A percentile compares a stretch with the other conserved stretches of the same genome.
Conservation (phyloP, 2,113 vertebrate genomes). For the Orthonyx spaldingii region DNA sequence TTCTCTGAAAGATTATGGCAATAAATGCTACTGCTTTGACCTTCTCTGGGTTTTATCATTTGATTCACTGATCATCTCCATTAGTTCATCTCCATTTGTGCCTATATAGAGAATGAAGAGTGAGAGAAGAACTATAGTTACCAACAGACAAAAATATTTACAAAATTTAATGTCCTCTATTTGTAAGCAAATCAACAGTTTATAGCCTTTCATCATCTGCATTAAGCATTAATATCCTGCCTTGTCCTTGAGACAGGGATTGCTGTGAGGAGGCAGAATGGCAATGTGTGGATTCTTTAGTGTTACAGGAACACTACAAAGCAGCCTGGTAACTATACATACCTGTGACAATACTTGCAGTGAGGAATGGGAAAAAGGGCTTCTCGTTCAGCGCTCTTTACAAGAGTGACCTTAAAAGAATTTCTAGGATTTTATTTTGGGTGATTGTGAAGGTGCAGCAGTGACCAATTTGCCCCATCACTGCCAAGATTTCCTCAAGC, state of each 20-base stretch:
- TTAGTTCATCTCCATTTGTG: neutral
- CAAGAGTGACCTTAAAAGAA: neutral
- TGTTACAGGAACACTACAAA: neutral
- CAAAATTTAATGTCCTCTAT: neutral
- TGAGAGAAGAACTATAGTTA: neutral
- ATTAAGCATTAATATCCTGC: neutral
- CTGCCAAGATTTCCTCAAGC: neutral
- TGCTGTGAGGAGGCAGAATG: neutral
- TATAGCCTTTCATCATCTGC: neutral
- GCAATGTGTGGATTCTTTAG: neutral
- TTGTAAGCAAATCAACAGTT: neutral
- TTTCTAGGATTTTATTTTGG: neutral
- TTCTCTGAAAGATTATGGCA: constrained; percentile 51
- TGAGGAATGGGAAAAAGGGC: neutral
- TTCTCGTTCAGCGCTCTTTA: neutral
- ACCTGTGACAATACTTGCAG: neutral
- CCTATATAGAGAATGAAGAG: neutral
- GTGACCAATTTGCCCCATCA: neutral
- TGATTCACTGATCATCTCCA: constrained; percentile 24
- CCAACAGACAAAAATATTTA: constrained; percentile 11
- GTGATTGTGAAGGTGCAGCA: neutral
- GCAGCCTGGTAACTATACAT: neutral
- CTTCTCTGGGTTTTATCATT: constrained; percentile 50
- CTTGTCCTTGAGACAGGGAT: neutral
- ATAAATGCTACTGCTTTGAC: constrained; percentile 63